Conservation (phyloP, 2,888 invertebrate genomes). For the Atrina japonica region DNA sequence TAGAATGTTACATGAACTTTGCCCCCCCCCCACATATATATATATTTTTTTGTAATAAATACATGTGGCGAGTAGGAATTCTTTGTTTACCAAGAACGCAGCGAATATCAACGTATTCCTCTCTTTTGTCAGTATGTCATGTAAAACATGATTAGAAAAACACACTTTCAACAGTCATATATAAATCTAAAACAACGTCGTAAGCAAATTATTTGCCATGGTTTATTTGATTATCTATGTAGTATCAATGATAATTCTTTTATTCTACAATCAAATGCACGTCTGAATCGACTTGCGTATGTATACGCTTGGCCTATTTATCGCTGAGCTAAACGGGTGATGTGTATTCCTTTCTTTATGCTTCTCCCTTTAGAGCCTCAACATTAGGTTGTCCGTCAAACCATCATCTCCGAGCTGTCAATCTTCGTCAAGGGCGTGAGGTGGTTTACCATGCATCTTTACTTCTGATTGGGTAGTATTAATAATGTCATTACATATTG, state of each 20-base stretch:
- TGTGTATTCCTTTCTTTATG: slow-evolving; percentile 1
- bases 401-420: slow-evolving; percentile 50
- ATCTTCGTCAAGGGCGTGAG: slow-evolving; percentile 52
- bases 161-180: not conserved
- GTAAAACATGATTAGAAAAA: not conserved
- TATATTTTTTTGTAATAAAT: too few species aligned
- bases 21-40: too few species aligned
- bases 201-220: too few species aligned
- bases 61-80: too few species aligned
- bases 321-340: not conserved
- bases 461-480: slow-evolving; percentile 40
- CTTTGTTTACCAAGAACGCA: too few species aligned
- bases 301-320: not conserved
- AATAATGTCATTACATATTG: slow-evolving; percentile 34
- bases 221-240: too few species aligned
- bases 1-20: too few species aligned
- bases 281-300: too few species aligned
- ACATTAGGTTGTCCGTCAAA: slow-evolving; percentile 38
- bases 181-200: too few species aligned
- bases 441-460: slow-evolving; percentile 31
- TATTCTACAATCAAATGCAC: too few species aligned
- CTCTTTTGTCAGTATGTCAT: not conserved
- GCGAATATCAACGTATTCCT: not conserved
- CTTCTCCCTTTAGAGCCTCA: slow-evolving; percentile 20
- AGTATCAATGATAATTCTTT: too few species aligned